A percentile compares a stretch with the other conserved stretches of the same genome.
These are phyloP conservation scores for Montifringilla adamsi DNA, from an alignment of 2,113 vertebrate species.

Conservation along the genomic window DNA sequence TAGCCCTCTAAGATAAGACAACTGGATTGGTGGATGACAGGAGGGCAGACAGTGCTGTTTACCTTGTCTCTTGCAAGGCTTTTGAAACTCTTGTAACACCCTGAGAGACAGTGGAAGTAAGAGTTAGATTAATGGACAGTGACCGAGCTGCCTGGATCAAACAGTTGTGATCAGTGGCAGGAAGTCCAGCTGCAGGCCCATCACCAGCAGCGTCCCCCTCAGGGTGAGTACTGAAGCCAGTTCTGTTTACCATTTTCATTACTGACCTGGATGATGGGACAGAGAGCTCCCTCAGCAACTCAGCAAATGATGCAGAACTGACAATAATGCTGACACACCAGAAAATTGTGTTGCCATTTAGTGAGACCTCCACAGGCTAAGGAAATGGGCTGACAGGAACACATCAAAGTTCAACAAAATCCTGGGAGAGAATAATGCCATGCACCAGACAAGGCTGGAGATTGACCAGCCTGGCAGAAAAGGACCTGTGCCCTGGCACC, in stretches of 20 bases:
- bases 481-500: background rate
- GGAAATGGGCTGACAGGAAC: background rate
- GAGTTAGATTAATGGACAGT: background rate
- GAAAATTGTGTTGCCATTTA: background rate
- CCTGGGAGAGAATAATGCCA: background rate
- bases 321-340: background rate
- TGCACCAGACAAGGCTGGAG: background rate
- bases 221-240: background rate
- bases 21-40: background rate
- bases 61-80: background rate
- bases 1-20: background rate
- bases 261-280: background rate
- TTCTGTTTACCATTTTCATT: background rate
- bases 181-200: background rate
- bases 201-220: no score
- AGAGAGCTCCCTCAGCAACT: background rate
- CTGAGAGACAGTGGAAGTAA: background rate
- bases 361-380: background rate
- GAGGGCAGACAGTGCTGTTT: background rate
- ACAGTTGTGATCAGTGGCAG: background rate
- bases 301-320: background rate
- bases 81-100: background rate
- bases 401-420: background rate
- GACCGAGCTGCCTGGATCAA: background rate
- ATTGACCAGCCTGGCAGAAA: background rate